Conservation (phyloP, 2,888 invertebrate species). For the Mechanitis mazaeus region DNA sequence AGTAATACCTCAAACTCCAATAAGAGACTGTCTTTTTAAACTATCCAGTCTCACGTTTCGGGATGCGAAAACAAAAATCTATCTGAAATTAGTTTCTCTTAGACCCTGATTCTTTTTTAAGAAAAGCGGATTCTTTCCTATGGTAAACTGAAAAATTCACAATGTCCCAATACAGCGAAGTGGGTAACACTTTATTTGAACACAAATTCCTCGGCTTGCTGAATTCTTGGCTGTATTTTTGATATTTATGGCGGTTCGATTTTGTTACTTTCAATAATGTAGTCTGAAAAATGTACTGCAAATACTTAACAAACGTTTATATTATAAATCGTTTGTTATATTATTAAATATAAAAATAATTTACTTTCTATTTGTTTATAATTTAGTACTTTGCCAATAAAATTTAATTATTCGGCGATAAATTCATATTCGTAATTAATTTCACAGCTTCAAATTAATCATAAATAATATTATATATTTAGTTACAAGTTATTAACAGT, state of each 20-base stretch:
- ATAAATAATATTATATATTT: no score
- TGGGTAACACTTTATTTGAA: slow-evolving; percentile 30
- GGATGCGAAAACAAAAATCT: slow-evolving; percentile 3
- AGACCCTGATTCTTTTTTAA: not conserved
- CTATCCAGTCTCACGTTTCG: slow-evolving; percentile 4
- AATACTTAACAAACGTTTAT: not conserved
- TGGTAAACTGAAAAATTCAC: slow-evolving; percentile 20
- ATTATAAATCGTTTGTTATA: not conserved
- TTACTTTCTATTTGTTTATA: no score
- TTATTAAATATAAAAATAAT: no score
- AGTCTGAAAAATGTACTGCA: not conserved
- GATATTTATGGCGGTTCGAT: slow-evolving; percentile 1
- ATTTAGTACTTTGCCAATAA: no score
- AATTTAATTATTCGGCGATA: no score
- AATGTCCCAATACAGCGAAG: slow-evolving; percentile 15
- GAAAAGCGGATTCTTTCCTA: not conserved
- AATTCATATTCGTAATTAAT: no score
- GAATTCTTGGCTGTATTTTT: slow-evolving; percentile 11
- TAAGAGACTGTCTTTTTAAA: not conserved
- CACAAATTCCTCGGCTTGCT: slow-evolving; percentile 27
- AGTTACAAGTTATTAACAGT: no score
- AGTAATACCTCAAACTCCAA: slow-evolving; percentile 2
- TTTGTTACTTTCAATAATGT: not conserved
- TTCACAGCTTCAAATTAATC: no score
- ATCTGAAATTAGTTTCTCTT: slow-evolving; percentile 1